These are phyloP conservation scores for Pardalotus punctatus DNA, from an alignment of 2,113 vertebrate species.

Conservation along the genomic window DNA sequence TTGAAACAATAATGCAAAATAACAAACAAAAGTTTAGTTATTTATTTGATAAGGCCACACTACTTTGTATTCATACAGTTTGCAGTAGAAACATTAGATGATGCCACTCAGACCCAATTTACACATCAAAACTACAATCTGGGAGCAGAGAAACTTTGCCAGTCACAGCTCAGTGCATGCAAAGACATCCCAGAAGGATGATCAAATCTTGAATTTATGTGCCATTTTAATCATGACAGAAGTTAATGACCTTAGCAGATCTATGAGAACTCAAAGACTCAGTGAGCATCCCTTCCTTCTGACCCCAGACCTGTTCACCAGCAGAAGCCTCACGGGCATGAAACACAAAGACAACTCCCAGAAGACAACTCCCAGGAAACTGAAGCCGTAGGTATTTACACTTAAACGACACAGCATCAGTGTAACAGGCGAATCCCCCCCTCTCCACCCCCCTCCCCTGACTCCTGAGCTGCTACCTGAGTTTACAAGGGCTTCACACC, in stretches of 20 bases:
- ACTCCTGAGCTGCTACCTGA: background rate
- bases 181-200: background rate
- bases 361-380: background rate
- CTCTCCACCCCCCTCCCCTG: background rate
- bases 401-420: background rate
- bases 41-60: background rate
- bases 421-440: fast-evolving
- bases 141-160: background rate
- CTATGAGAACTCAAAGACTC: background rate
- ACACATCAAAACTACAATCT: background rate
- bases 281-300: background rate
- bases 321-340: fast-evolving
- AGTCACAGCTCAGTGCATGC: background rate
- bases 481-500: background rate
- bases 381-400: background rate
- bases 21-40: background rate
- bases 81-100: background rate
- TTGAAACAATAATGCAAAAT: background rate
- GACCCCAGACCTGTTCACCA: background rate
- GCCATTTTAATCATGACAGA: background rate
- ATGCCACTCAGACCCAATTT: background rate
- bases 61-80: background rate
- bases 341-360: background rate
- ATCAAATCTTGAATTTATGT: background rate
- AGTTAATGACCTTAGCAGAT: background rate